Evolutionary conservation across 2,888 invertebrate species (phyloP).

Genomic region (Lasioglossum figueresi): DNA sequence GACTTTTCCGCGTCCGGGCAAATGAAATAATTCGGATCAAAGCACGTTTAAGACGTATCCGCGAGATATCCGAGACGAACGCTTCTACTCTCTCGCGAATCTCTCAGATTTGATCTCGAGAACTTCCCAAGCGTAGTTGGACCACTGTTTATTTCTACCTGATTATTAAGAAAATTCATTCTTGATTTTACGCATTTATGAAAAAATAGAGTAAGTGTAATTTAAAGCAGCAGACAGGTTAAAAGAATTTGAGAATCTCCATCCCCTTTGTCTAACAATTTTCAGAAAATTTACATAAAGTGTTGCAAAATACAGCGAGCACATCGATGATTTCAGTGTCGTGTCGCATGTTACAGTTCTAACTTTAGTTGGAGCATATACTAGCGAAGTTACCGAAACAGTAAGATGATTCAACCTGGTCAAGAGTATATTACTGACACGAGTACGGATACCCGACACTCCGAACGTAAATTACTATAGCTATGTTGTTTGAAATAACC

Average conservation of each 20-base stretch:
- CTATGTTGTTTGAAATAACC: not conserved
- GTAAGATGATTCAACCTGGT: not conserved
- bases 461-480: not conserved
- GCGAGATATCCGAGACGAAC: not conserved
- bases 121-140: not conserved
- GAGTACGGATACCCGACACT: not conserved
- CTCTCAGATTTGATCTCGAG: not conserved
- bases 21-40: slow-evolving; percentile 54
- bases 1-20: not conserved
- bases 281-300: not conserved
- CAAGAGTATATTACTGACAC: not conserved
- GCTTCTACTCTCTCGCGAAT: not conserved
- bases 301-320: not conserved
- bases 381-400: not conserved
- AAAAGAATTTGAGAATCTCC: too few relatives aligned
- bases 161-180: too few relatives aligned
- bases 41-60: slow-evolving; percentile 32
- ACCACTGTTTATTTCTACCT: not conserved
- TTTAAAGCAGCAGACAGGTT: not conserved
- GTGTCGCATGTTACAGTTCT: not conserved
- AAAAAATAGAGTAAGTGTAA: not conserved
- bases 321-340: too few relatives aligned
- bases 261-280: too few relatives aligned
- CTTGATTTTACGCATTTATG: not conserved
- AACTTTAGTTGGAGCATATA: not conserved